A percentile compares a stretch with the other conserved stretches of the same genome.
These are phyloP conservation scores for Leucosticte australis DNA, from an alignment of 2,113 vertebrate species.

Conservation along the genomic window DNA sequence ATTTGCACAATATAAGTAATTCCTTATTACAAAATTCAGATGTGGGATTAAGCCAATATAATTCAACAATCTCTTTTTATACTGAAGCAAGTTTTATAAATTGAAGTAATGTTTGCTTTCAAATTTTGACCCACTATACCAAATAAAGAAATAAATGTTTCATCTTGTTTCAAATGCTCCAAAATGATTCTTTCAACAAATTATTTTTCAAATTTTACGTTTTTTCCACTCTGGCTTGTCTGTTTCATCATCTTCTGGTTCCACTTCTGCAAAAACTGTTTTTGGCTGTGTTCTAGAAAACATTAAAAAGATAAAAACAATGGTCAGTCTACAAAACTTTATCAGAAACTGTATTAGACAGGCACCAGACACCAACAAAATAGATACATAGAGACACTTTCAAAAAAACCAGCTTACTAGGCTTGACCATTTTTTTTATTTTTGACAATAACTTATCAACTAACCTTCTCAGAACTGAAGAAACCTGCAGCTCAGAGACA, in stretches of 20 bases:
- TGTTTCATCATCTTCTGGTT: conserved; percentile 89
- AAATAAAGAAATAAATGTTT: neutral
- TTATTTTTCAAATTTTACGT: conserved; percentile 90
- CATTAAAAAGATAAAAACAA: conserved; percentile 30
- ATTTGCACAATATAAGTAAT: neutral
- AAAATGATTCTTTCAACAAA: neutral
- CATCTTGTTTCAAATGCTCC: neutral
- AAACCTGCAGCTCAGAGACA: neutral
- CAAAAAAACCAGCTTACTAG: neutral
- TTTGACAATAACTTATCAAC: neutral
- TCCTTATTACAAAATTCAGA: conserved; percentile 25
- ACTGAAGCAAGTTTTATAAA: neutral
- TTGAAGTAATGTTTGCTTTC: neutral
- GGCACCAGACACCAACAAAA: neutral
- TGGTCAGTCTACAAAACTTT: neutral
- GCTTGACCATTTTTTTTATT: neutral
- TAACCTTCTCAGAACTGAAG: neutral
- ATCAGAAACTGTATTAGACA: neutral
- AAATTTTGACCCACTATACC: neutral
- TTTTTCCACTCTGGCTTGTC: conserved; percentile 98
- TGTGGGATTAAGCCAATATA: neutral
- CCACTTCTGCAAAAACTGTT: conserved; percentile 90
- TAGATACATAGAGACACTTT: neutral
- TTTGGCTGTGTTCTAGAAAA: conserved; percentile 90
- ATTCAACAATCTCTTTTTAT: neutral